Conservation (phyloP, 2,888 invertebrate genomes). For the Helobdella robusta region DNA sequence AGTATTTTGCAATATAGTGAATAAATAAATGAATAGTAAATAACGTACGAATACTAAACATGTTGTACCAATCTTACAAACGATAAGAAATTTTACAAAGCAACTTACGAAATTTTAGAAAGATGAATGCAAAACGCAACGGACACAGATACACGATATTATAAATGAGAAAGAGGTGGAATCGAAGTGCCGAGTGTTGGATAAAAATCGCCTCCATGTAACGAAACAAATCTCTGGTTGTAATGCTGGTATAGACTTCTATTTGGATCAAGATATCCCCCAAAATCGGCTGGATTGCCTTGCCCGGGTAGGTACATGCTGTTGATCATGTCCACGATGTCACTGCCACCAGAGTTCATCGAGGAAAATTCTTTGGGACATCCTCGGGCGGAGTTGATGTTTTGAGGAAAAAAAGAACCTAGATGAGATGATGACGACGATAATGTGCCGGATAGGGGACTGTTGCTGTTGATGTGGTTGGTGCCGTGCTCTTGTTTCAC, state of each 20-base stretch:
- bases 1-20: too few relatives aligned
- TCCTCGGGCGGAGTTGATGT: slow-evolving; percentile 11
- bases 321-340: slow-evolving; percentile 22
- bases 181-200: slow-evolving; percentile 8
- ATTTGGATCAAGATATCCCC: slow-evolving; percentile 13
- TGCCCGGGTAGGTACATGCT: slow-evolving; percentile 24
- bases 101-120: too few relatives aligned
- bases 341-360: slow-evolving; percentile 1
- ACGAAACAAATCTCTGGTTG: slow-evolving; percentile 17
- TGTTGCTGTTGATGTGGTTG: not conserved
- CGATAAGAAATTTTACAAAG: too few relatives aligned
- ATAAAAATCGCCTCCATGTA: slow-evolving; percentile 12
- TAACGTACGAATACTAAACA: too few relatives aligned
- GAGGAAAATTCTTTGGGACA: slow-evolving; percentile 9
- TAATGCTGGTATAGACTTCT: slow-evolving; percentile 20
- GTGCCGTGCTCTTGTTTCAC: slow-evolving; percentile 12
- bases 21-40: too few relatives aligned
- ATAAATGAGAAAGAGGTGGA: slow-evolving; percentile 18
- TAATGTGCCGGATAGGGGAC: not conserved
- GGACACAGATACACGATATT: too few relatives aligned
- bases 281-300: not conserved
- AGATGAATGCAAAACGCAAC: too few relatives aligned
- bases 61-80: too few relatives aligned
- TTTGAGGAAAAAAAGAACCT: slow-evolving; percentile 9
- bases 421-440: not conserved